These are phyloP conservation scores for Poeciliopsis occidentalis DNA, from an alignment of 2,113 vertebrate genomes.

Conservation along the genomic window DNA sequence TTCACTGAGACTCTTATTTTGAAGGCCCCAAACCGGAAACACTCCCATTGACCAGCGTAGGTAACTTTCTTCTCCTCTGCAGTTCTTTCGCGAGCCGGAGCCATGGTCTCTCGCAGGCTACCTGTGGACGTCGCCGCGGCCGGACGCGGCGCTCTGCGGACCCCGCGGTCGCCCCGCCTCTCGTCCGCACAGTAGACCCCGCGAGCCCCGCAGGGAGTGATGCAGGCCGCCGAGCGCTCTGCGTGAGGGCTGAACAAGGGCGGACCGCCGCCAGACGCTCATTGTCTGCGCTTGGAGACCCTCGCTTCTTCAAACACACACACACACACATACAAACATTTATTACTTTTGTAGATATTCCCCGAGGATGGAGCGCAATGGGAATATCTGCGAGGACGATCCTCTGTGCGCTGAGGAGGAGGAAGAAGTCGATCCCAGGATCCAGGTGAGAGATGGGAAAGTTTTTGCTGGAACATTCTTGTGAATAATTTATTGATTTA, in stretches of 20 bases:
- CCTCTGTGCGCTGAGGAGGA: slow-evolving; percentile 76
- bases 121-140: slow-evolving; percentile 5
- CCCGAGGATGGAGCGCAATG: slow-evolving; percentile 71
- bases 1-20: slow-evolving; percentile 48
- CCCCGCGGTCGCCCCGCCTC: neutral
- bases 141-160: slow-evolving; percentile 12
- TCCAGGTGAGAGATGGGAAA: slow-evolving; percentile 83
- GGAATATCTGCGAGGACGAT: slow-evolving; percentile 63
- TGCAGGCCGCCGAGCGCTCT: slow-evolving; percentile 3
- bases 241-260: slow-evolving; percentile 22
- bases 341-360: neutral
- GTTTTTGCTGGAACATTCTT: neutral
- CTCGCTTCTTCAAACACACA: neutral
- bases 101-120: neutral
- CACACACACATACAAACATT: too few relatives aligned
- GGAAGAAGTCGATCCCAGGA: slow-evolving; percentile 92
- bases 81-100: slow-evolving; percentile 1
- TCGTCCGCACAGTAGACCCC: neutral
- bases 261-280: slow-evolving; percentile 33
- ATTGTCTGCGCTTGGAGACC: slow-evolving; percentile 36
- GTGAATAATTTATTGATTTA: neutral
- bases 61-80: neutral
- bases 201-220: neutral
- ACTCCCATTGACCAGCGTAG: accelerated
- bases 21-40: slow-evolving; percentile 40